These are phyloP conservation scores for Agrilus mali DNA, from an alignment of 2,888 invertebrate species.

Conservation along the genomic window DNA sequence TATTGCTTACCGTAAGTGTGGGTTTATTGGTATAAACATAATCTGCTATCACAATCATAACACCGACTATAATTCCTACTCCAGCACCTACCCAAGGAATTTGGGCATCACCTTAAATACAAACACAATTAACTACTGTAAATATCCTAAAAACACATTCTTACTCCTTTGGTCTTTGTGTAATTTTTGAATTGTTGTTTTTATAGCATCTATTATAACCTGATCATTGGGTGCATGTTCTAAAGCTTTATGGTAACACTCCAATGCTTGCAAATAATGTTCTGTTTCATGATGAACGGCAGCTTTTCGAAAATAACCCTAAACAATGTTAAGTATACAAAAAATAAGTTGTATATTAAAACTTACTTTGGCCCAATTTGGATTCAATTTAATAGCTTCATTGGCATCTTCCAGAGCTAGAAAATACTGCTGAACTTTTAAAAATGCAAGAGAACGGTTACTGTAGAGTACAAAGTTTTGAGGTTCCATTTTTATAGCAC, in stretches of 20 bases:
- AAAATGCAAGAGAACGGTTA: conserved; percentile 68
- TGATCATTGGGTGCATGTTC: conserved; percentile 54
- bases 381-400: conserved; percentile 59
- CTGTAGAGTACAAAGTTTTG: conserved; percentile 60
- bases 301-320: conserved; percentile 62
- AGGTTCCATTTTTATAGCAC: conserved; percentile 62
- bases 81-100: conserved; percentile 66
- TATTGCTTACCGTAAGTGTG: conserved; percentile 49
- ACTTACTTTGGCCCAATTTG: conserved; percentile 64
- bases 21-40: conserved; percentile 52
- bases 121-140: neutral
- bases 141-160: conserved; percentile 4
- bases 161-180: conserved; percentile 49
- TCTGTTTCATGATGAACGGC: conserved; percentile 59
- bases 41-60: conserved; percentile 55
- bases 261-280: conserved; percentile 52
- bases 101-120: conserved; percentile 50
- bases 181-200: conserved; percentile 43
- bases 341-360: neutral
- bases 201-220: conserved; percentile 49
- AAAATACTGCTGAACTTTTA: conserved; percentile 65
- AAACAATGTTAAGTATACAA: conserved; percentile 9
- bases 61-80: conserved; percentile 57
- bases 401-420: conserved; percentile 67
- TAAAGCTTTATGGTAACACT: conserved; percentile 55